Evolutionary conservation across 2,888 invertebrate genomes (phyloP), one percentile per base, ranked within the genome.

Genomic region (Scaptomyza polygonia): DNA sequence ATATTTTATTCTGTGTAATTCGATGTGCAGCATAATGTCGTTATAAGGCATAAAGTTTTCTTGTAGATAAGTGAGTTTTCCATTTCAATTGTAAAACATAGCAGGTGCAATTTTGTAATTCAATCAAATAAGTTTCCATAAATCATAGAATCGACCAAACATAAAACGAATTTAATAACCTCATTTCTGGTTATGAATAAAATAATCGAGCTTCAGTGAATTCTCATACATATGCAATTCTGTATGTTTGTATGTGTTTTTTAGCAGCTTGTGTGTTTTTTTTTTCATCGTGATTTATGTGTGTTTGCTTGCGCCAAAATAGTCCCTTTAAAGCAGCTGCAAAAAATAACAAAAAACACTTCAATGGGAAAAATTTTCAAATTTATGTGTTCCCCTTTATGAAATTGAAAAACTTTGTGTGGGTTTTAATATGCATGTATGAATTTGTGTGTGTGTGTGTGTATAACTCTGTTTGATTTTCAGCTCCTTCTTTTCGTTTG

Each of bases 261-360:
- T 39, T 64, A 12, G 25, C 25, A 25, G 25, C 25, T 25, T 45
- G 30, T 36, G 18, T 39, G 18, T 43, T 5, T 29, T 30, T 11
- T 55, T 21, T 42, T 21, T 4, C 47, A 45, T 54, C 40, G 64
- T 69, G 83, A 82, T 87, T 85, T 85, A 83, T 82, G 63, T 77
- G 72, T 79, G 85, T 76, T 87, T 85, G 72, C 61, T 52, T 59
- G 66, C 51, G 43, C 47, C 57, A 82, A 82, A 87, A n/a, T n/a
- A n/a, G n/a, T n/a, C n/a, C n/a, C n/a, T n/a, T n/a, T n/a, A n/a
- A 86, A 62, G 70, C 58, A 85, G 79, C 79, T 79, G 85, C 68
- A 77, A n/a, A 34, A 36, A 14, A 39, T 1, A 34, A n/a, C n/a
- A 39, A 5, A 61, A 65, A 72, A 65, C 65, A 71, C 74, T 79